Evolutionary conservation across 2,113 vertebrate genomes (phyloP), one percentile per base, ranked within the genome.

Genomic region (Nyctibius bracteatus): DNA sequence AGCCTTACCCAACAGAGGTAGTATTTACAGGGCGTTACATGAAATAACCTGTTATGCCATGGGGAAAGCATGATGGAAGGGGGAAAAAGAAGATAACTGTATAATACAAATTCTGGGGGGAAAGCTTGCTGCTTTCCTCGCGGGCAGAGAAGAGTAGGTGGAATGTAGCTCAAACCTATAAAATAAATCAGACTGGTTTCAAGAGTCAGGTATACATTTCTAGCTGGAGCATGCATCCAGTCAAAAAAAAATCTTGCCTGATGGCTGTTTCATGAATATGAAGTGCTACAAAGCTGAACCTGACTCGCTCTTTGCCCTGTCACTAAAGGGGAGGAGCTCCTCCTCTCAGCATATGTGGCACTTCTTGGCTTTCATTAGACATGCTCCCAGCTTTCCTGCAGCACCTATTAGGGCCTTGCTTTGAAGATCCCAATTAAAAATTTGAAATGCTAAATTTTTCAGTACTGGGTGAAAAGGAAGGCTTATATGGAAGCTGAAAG

Each of bases 11-110:
- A 63, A 25, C 22, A 55, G 88, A 73, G 52, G 73, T 44, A 78
- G 80, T 92, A 67, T 91, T 94, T 95, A 86, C 88, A 89, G 84
- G 83, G 65, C 51, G 59, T 78, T 84, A 81, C 68, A 59, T 51
- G 59, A 95, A 91, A 91, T 81, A 92, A 78, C 65, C 71, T 81
- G 75, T 70, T 68, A 44, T 68, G 67, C 71, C 44, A 1, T 30
- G 13, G 58, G 85, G 58, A 80, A 92, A 66, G n/a, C 24, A 22
- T 13, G 72, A 92, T 63, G 67, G 44, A 92, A 82, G 15, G 33
- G 7, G 14, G 25, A 5, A 62, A 88, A 73, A 44, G 31, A 68
- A 75, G 57, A 25, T 44, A 58, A 88, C 15, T 18, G 44, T 22
- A 15, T 31, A 73, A 90, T 30, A 46, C 22, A 49, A 71, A 21